Conservation (phyloP, 2,113 vertebrate species). For the Sphyrna mokarran region DNA sequence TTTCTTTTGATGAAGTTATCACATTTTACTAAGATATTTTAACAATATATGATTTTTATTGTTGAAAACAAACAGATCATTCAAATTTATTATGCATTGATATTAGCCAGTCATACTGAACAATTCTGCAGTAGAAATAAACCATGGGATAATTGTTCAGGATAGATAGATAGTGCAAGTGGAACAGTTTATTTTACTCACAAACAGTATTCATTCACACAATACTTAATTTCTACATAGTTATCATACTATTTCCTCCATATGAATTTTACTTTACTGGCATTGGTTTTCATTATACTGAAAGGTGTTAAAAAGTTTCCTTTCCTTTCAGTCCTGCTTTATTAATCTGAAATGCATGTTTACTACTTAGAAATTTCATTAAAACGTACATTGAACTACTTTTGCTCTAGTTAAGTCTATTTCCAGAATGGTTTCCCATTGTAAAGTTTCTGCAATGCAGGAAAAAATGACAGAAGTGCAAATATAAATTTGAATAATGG, state of each 20-base stretch:
- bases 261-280: neutral
- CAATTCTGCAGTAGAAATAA: neutral
- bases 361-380: neutral
- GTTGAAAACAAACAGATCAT: neutral
- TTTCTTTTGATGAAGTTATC: neutral
- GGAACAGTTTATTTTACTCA: constrained; percentile 22
- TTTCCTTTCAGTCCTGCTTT: neutral
- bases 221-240: neutral
- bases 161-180: neutral
- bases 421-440: neutral
- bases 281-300: neutral
- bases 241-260: neutral
- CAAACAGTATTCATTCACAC: neutral
- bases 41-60: neutral
- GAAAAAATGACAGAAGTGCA: neutral
- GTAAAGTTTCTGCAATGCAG: neutral
- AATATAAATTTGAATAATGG: neutral
- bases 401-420: neutral
- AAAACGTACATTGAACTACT: neutral
- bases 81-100: neutral
- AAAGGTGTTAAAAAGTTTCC: neutral
- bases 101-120: constrained; percentile 9
- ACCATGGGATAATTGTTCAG: neutral
- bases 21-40: neutral
- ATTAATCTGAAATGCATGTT: neutral